Evolutionary conservation across 2,888 invertebrate species (phyloP), one percentile per base, ranked within the genome.

Genomic region (Coremacera marginata): DNA sequence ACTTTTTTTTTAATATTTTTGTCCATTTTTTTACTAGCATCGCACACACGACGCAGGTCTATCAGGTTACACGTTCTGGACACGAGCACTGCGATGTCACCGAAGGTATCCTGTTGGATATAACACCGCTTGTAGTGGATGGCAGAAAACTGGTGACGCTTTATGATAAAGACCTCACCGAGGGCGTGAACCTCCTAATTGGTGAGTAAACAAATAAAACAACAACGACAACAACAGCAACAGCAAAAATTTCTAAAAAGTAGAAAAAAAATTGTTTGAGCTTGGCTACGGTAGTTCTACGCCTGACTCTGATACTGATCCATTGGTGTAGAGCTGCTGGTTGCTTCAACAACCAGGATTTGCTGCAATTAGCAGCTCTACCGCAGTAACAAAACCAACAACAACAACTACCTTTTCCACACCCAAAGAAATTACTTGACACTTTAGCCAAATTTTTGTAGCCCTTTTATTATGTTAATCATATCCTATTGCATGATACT

Each of bases 81-180:
- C 93, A 93, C 88, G 93, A 93, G 85, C 92, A 93, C 85, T 94
- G 94, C 87, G 94, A 94, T 86, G 91, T 93, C 80, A 92, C 93
- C 16, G 94, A 93, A 83, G 94, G 94, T 71, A 92, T 93, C 86
- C 89, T 93, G 14, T 89, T 94, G 78, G 94, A 94, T 88, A 93
- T 94, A 82, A 93, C 93, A 70, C 93, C 93, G 14, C 90, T 94
- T 79, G 91, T 92, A 83, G 93, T 94, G 82, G 92, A 91, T 83
- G 92, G 92, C 65, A 90, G 90, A 83, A 93, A 93, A 84, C 91
- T 94, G 81, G 93, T 94, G 86, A 93, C 94, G 7, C 90, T 94
- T 37, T 93, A 93, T 85, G 94, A 94, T 87, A 94, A 94, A 89
- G 94, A 94, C 88, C 91, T 94, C 80, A 92, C 92, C 70, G 94